Percentiles rank a stretch among this genome's conserved stretches.
These are phyloP conservation scores for Crotalus viridis DNA, from an alignment of 2,113 vertebrate genomes.

Conservation along the genomic window DNA sequence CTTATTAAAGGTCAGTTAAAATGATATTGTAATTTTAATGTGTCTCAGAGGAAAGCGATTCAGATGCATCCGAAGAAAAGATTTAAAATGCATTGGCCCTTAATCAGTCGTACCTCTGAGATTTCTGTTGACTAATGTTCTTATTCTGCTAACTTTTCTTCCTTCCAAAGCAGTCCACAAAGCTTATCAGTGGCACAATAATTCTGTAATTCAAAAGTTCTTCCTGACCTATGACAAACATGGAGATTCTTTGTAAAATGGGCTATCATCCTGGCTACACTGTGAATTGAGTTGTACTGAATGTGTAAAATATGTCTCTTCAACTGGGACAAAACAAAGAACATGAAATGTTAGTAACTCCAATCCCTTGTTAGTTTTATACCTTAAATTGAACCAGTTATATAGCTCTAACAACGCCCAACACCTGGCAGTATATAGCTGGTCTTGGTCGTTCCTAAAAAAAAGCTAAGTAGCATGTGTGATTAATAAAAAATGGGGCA, in stretches of 20 bases:
- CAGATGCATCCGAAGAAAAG: not conserved
- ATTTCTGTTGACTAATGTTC: not conserved
- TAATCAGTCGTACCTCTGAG: not conserved
- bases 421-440: not conserved
- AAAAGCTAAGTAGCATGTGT: not conserved
- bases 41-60: no score
- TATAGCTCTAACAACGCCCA: not conserved
- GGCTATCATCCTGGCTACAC: not conserved
- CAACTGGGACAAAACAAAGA: fast-evolving
- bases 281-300: not conserved
- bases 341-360: fast-evolving
- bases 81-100: not conserved
- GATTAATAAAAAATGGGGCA: not conserved
- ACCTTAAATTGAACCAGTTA: not conserved
- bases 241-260: not conserved
- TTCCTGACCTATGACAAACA: no score
- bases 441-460: not conserved
- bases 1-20: not conserved
- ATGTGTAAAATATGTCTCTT: not conserved
- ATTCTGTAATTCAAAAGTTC: not conserved
- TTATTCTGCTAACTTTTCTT: not conserved
- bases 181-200: not conserved
- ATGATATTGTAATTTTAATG: not conserved
- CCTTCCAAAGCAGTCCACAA: not conserved
- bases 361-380: not conserved